Base-by-base conservation (phyloP, 2,888 invertebrate genomes). In the Exocentrus adspersus region DNA sequence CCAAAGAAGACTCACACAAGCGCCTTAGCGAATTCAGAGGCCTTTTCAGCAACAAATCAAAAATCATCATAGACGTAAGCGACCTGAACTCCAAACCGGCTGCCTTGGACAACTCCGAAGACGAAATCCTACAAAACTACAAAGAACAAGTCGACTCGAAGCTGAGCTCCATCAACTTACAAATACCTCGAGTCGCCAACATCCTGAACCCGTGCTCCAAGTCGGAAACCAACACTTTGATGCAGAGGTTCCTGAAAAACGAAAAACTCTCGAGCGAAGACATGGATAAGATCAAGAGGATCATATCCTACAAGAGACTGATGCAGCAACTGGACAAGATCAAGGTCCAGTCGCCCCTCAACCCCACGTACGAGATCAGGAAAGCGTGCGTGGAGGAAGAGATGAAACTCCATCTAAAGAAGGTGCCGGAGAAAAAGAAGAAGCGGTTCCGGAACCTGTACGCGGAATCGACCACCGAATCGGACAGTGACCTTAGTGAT, bases 61-160 rank as follows among this genome's bases (percentile, higher is more conserved):
- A 70, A 65, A 64, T 65, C 17, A 68, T 76, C 3, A 74, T 75
- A 41, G 75, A 77, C 54, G 64, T 74, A 10, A 73, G 73, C 57
- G 75, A 76, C 7, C 64, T 74, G 32, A 70, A 62, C 50, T 60
- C 65, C 2, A 68, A 67, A 12, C 57, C 64, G 32, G 42, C 24
- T 17, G 42, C 54, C 24, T 46, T 58, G 12, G 61, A 63, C 6
- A 52, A 7, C 28, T 53, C 60, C 5, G 67, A 68, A 16, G 76
- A 77, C 61, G 74, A 73, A 53, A 72, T 67, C 7, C 61, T 79
- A 24, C 75, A 77, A 60, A 72, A 70, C 48, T 78, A 78, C 68
- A 78, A 77, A 65, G 76, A 77, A 16, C 75, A 74, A 65, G 76
- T 79, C 5, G 77, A 79, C 60, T 75, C 73, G 1, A 77, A 79